Base-by-base conservation (phyloP, 2,888 invertebrate species). In the Electrophaes corylata region DNA sequence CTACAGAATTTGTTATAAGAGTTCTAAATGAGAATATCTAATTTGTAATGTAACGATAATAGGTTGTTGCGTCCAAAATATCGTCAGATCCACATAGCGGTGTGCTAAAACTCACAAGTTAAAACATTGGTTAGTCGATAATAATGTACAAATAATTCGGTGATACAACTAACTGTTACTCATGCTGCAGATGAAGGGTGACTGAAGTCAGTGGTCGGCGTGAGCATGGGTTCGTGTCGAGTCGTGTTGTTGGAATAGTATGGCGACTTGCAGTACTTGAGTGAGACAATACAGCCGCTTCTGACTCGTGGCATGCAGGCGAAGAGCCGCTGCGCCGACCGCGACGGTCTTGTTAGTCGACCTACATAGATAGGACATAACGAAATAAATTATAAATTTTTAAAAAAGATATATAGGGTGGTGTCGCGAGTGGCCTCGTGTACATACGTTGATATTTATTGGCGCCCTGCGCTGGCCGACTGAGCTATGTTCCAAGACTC, bases 401-500 rank as follows among this genome's bases (percentile, higher is more conserved):
- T 76, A 81, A 89, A 83, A 82, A 83, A 81, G 81, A 86, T 86
- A 83, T 84, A 84, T 86, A 84, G 83, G 80, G 78, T 76, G 73
- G 77, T 76, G 79, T 81, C 84, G 86, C 84, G 83, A 84, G 86
- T 76, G 82, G 84, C 76, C 84, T 86, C 86, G 86, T 88, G 90
- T 90, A 88, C 82, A 89, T 88, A 90, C 79, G 86, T 87, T 85
- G 86, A 88, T 88, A 91, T 91, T 89, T 90, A 91, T 89, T 89
- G 84, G 82, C 82, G 85, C 79, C 78, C 78, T 76, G 80, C 86
- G 65, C 82, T 76, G 81, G 79, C 83, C 76, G 86, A 84, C 85
- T 82, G 86, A 84, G 75, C 75, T 76, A 75, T 76, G 74, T 71
- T 72, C 73, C 72, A 70, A 71, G 73, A 75, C 74, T 72, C 69